Evolutionary conservation across 2,888 invertebrate genomes (phyloP).

Genomic region (Thyatira batis): DNA sequence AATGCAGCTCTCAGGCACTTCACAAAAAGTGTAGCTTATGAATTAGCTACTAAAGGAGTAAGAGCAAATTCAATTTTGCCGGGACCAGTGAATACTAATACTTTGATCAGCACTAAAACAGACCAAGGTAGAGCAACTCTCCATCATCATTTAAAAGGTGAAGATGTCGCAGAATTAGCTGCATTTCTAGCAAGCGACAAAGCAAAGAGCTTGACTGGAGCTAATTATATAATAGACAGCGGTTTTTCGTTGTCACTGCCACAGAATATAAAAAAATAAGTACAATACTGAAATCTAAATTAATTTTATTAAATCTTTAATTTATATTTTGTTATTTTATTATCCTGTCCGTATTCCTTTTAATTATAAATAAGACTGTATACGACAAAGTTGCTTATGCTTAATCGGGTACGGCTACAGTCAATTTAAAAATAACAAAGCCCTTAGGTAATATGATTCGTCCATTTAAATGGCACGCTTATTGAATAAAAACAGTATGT

Average conservation of each 20-base stretch:
- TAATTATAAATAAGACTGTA: not conserved
- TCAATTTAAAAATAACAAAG: conserved; percentile 69
- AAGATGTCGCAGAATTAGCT: conserved; percentile 45
- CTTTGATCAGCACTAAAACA: conserved; percentile 24
- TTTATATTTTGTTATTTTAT: not conserved
- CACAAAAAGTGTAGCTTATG: conserved; percentile 87
- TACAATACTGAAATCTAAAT: not conserved
- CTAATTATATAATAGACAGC: conserved; percentile 31
- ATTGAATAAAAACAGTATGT: conserved; percentile 69
- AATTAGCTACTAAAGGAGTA: conserved; percentile 80
- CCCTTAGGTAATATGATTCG: conserved; percentile 56
- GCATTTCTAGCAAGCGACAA: conserved; percentile 48
- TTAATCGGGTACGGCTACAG: conserved; percentile 49
- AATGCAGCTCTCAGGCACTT: conserved; percentile 89
- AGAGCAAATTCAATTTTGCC: conserved; percentile 88
- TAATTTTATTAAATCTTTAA: not conserved
- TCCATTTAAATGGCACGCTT: conserved; percentile 54
- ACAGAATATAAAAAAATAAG: not conserved
- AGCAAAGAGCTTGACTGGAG: conserved; percentile 50
- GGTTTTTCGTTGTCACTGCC: conserved; percentile 16
- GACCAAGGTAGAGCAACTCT: conserved; percentile 20
- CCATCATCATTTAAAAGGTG: conserved; percentile 26
- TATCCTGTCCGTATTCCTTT: conserved; percentile 6
- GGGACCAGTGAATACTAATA: conserved; percentile 81
- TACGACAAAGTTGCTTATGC: not conserved